A percentile compares a stretch with the other conserved stretches of the same genome.
phyloP scores from a whole-genome alignment of 2,797 vertebrate species.

The Galaxias olidus region DNA sequence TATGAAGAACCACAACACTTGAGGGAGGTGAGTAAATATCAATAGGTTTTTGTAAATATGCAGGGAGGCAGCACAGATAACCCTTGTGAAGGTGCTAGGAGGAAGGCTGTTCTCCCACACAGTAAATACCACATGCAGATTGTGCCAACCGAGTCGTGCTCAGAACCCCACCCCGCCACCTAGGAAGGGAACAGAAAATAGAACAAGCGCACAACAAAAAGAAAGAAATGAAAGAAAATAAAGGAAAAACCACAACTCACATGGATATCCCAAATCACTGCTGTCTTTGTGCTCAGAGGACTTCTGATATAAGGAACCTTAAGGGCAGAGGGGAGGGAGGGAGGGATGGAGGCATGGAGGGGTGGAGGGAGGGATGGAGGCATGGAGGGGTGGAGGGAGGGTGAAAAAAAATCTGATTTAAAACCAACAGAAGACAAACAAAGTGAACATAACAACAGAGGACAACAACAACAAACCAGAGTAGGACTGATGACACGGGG shows the following conservation, averaged over 20 bases:
- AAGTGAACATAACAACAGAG: constrained; percentile 76
- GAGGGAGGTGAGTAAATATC: no score
- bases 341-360: no score
- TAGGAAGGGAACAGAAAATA: constrained; percentile 27
- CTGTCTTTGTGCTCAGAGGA: constrained; percentile 94
- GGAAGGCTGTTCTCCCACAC: not conserved
- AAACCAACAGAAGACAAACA: constrained; percentile 66
- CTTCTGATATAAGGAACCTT: constrained; percentile 99
- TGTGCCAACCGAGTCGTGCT: no score
- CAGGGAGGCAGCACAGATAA: no score
- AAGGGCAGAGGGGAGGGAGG: constrained; percentile 69
- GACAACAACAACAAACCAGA: constrained; percentile 80
- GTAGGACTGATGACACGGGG: constrained; percentile 74
- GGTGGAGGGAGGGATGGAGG: constrained; percentile 46
- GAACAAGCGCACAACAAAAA: constrained; percentile 48
- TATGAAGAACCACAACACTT: no score
- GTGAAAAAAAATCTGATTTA: constrained; percentile 77
- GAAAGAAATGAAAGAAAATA: constrained; percentile 64
- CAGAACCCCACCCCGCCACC: not conserved
- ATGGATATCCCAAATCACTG: constrained; percentile 97
- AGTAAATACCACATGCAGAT: not conserved
- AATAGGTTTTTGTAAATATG: no score
- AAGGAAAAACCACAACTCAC: constrained; percentile 88
- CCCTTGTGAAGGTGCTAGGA: no score
- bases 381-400: constrained; percentile 64